Evolutionary conservation across 2,113 vertebrate genomes (phyloP), one percentile per base, ranked within the genome.

Genomic region (Raja brachyura): DNA sequence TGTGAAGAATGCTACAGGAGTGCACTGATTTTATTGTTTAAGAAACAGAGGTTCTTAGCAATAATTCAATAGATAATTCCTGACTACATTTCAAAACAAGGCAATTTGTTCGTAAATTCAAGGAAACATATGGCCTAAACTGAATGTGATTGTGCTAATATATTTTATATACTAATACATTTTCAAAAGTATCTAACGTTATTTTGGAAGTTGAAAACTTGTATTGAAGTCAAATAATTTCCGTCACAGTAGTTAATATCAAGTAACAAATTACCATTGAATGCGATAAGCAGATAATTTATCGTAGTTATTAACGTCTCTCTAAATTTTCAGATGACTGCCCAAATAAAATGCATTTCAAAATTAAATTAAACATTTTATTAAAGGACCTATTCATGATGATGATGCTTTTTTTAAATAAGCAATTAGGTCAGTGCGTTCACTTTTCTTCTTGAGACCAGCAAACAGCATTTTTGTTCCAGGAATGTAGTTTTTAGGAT

Each of bases 401-500:
- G 97, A 97, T 93, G 97, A 97, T 93, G 96, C 93, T 86, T 96
- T 95, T 94, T 98, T 98, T 75, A 98, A 96, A 94, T 98, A 98
- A 14, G 95, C 95, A 94, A 97, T 96, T 68, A 98, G 95, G 94
- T 98, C 96, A 79, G 95, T 66, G 77, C 97, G 96, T 93, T 98
- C 97, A 1, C 90, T 96, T 96, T 98, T 97, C 97, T 98, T 98
- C 95, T 97, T 98, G 95, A 98, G 97, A 77, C 97, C 97, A 93
- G 96, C 96, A 93, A 98, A 99, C 94, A 97, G 95, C 94, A 97
- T 98, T 96, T 98, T 98, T 88, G 96, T 98, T 95, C 96, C 96
- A 93, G 97, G 97, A 94, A 97, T 98, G 94, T 97, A 97, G 94
- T 98, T 98, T 96, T 98, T 98, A 59, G 97, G 97, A 93, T 98